Conservation (phyloP, 2,113 vertebrate species). For the Catharus bicknelli region DNA sequence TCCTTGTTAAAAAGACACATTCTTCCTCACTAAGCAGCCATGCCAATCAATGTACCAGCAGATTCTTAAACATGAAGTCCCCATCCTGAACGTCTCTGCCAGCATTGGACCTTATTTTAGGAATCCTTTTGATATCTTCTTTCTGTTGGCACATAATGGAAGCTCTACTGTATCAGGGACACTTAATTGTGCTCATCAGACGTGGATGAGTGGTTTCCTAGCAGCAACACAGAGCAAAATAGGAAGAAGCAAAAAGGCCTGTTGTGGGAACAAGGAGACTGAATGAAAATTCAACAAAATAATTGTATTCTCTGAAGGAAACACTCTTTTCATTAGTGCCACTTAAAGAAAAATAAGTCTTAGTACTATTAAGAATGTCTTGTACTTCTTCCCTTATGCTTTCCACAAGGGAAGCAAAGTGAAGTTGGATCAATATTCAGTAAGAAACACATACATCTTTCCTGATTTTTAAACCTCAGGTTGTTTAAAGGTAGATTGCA, state of each 20-base stretch:
- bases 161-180: neutral
- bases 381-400: neutral
- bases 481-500: neutral
- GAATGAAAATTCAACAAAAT: conserved; percentile 25
- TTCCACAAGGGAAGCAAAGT: neutral
- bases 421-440: neutral
- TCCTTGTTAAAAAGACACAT: neutral
- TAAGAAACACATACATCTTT: neutral
- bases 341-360: neutral
- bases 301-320: conserved; percentile 26
- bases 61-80: neutral
- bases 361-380: neutral
- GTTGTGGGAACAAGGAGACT: neutral
- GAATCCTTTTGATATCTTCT: neutral
- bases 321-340: conserved; percentile 39
- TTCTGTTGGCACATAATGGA: neutral
- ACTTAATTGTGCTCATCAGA: conserved; percentile 20
- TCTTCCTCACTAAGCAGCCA: neutral
- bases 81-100: neutral
- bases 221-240: conserved; percentile 35
- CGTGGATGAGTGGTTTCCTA: conserved; percentile 34
- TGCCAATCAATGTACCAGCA: neutral
- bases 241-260: neutral
- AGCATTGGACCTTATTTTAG: neutral
- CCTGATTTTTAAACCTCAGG: neutral